phyloP scores from a whole-genome alignment of 1,140 invertebrate genomes.

The Drosophila erecta region DNA sequence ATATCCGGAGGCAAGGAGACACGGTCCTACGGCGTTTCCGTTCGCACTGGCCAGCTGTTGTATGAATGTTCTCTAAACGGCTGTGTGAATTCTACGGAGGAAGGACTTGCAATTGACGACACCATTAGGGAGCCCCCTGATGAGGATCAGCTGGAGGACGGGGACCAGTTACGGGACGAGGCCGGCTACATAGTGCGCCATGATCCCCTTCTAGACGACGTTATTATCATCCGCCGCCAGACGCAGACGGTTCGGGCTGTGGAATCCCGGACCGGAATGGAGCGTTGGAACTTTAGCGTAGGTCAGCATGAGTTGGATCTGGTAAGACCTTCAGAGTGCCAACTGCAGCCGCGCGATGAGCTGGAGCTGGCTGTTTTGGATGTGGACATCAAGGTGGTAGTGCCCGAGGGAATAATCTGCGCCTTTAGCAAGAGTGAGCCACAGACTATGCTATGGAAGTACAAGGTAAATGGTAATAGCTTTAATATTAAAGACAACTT shows the following conservation, averaged over 20 bases:
- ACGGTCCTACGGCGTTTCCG: slow-evolving; percentile 89
- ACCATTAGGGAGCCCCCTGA: slow-evolving; percentile 29
- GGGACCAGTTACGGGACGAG: slow-evolving; percentile 49
- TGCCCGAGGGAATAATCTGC: slow-evolving; percentile 91
- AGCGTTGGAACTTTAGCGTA: slow-evolving; percentile 98
- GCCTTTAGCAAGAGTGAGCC: slow-evolving; percentile 87
- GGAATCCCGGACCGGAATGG: slow-evolving; percentile 91
- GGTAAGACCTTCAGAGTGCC: slow-evolving; percentile 85
- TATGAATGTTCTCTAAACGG: slow-evolving; percentile 92
- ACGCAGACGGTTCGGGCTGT: slow-evolving; percentile 95
- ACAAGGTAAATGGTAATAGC: slow-evolving; percentile 86
- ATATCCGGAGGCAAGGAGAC: slow-evolving; percentile 92
- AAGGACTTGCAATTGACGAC: slow-evolving; percentile 59
- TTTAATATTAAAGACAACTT: not conserved
- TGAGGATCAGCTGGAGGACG: slow-evolving; percentile 6
- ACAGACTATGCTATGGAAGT: slow-evolving; percentile 88
- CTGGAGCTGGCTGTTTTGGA: slow-evolving; percentile 84
- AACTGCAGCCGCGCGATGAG: slow-evolving; percentile 77
- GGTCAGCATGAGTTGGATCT: slow-evolving; percentile 93
- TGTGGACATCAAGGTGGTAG: slow-evolving; percentile 87
- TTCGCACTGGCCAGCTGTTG: slow-evolving; percentile 90
- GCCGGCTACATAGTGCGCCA: slow-evolving; percentile 70
- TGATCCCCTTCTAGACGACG: slow-evolving; percentile 86
- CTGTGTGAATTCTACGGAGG: slow-evolving; percentile 88
- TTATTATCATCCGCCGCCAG: slow-evolving; percentile 91